phyloP scores from a whole-genome alignment of 35 echinoderm and acorn worm species.

The Ophioderma brevispina region DNA sequence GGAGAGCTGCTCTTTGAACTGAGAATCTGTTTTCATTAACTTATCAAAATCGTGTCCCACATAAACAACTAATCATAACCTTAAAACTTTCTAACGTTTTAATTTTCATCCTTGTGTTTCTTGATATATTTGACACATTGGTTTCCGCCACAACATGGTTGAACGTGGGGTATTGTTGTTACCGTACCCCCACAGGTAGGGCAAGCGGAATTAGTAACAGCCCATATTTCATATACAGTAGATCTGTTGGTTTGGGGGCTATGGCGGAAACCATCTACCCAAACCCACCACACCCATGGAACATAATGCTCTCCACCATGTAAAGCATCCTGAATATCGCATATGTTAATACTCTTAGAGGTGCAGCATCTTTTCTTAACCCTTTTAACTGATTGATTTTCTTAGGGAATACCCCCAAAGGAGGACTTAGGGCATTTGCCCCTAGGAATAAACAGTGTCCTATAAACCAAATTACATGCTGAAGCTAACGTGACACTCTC shows the following conservation, averaged over 20 bases:
- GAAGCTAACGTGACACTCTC: conserved; percentile 71
- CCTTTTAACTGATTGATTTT: conserved; percentile 39
- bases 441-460: conserved; percentile 33
- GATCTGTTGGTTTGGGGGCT: not conserved
- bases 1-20: not conserved
- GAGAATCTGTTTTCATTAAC: not conserved
- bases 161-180: not conserved
- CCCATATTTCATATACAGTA: not conserved
- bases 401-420: not conserved
- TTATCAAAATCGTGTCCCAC: not conserved
- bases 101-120: conserved; percentile 8
- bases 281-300: not conserved
- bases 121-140: conserved; percentile 34
- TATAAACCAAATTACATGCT: conserved; percentile 65
- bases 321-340: not conserved
- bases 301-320: not conserved
- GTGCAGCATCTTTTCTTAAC: conserved; percentile 57
- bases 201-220: conserved; percentile 53
- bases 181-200: conserved; percentile 37
- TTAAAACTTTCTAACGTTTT: not conserved
- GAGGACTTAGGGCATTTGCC: conserved; percentile 36
- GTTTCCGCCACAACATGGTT: not conserved
- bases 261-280: not conserved
- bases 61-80: not conserved
- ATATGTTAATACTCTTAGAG: not conserved